Base-by-base conservation (phyloP, 2,113 vertebrate genomes). In the Onychostruthus taczanowskii region DNA sequence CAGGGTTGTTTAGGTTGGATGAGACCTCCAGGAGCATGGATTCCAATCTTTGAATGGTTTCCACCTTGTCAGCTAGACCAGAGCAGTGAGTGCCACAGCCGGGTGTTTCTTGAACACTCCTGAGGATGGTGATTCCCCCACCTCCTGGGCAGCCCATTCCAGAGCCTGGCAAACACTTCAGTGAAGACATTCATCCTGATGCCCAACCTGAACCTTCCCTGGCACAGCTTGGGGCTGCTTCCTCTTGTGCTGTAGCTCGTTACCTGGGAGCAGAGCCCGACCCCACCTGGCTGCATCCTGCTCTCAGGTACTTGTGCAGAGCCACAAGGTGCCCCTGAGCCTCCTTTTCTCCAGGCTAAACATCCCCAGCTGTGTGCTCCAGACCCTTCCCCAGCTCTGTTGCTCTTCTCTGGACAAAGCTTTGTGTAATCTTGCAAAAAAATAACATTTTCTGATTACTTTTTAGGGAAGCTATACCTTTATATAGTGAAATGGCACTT, bases 181-280 rank as follows among this genome's bases (percentile, higher is more conserved):
- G n/a, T 55, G 47, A 11, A 49, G 30, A 62, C 55, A 35, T 62
- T 62, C 5, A 16, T 47, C n/a, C 55, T 62, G 21, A 55, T 41
- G 33, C 18, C 70, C 30, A 47, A 0, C 14, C 47, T 68, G 53
- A 35, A 41, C n/a, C 39, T 46, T 43, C 46, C 28, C 24, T 62
- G 55, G 47, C 30, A 43, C 47, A 55, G 14, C 47, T 13, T 55
- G 30, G 55, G 47, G 47, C 30, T n/a, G 4, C 16, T 26, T 68
- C 20, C 55, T 26, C 26, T 47, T 68, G 24, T 75, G 33, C n/a
- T 61, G 13, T 61, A n/a, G 20, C 3, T 62, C 21, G 7, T 27
- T 26, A 26, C 21, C 4, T 53, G n/a, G 28, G 28, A n/a, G n/a
- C 46, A 55, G 24, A 55, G 14, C 9, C 24, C 0, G 0, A 28